phyloP scores from a whole-genome alignment of 2,797 vertebrate genomes.

The Takifugu ocellatus region DNA sequence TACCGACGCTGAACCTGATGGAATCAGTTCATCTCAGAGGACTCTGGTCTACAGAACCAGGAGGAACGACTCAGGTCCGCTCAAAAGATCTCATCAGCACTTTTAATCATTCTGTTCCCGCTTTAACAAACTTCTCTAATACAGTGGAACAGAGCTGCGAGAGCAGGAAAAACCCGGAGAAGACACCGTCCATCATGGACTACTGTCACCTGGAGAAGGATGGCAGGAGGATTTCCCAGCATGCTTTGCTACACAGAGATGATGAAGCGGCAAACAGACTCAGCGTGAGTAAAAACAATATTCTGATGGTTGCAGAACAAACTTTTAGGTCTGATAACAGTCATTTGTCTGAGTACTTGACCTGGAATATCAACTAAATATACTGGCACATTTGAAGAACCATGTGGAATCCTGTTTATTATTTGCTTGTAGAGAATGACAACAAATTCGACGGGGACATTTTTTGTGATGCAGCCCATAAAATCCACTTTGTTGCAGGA shows the following conservation, averaged over 20 bases:
- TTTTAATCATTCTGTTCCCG: background rate
- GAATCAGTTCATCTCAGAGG: slow-evolving; percentile 40
- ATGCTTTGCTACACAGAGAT: slow-evolving; percentile 74
- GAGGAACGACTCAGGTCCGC: slow-evolving; percentile 72
- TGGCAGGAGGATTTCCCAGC: slow-evolving; percentile 72
- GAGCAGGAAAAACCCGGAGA: slow-evolving; percentile 70
- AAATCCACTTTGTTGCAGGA: no score
- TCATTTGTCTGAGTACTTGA: no score
- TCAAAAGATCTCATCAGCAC: background rate
- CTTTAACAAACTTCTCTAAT: fast-evolving
- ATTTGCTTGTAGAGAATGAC: no score
- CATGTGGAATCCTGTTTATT: no score
- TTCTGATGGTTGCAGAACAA: background rate
- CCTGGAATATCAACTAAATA: no score
- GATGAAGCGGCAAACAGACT: slow-evolving; percentile 68
- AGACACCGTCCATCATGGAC: slow-evolving; percentile 77
- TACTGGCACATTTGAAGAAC: no score
- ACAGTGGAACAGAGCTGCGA: slow-evolving; percentile 66
- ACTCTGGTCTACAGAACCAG: slow-evolving; percentile 65
- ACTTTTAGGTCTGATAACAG: no score
- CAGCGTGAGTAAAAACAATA: slow-evolving; percentile 67
- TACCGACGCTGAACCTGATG: slow-evolving; percentile 56
- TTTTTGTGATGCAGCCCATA: no score
- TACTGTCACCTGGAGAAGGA: slow-evolving; percentile 78
- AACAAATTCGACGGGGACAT: no score